phyloP scores from a whole-genome alignment of 2,797 vertebrate species.

The Spinus pinus region DNA sequence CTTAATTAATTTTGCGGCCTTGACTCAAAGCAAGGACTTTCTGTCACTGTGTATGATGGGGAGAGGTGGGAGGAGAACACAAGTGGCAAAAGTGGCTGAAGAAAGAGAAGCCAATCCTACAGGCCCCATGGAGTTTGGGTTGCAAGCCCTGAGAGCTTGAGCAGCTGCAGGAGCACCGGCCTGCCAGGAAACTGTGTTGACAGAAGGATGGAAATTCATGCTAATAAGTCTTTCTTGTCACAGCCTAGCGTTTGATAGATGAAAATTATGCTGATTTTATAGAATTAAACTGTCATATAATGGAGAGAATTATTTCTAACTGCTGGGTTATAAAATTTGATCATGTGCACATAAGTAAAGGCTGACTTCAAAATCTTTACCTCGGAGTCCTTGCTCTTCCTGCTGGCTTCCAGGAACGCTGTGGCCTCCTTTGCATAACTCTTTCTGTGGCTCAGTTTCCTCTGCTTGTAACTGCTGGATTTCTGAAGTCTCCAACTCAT shows the following conservation, averaged over 20 bases:
- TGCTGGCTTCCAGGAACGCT: neutral
- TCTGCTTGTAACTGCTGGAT: neutral
- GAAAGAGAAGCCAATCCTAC: neutral
- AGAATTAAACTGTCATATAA: conserved; percentile 38
- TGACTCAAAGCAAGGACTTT: neutral
- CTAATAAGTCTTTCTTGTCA: neutral
- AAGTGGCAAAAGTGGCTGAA: neutral
- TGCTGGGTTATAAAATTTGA: neutral
- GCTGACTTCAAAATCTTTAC: neutral
- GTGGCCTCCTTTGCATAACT: neutral
- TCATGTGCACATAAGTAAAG: neutral
- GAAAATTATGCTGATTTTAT: conserved; percentile 4
- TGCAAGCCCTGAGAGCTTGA: neutral
- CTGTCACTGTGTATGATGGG: neutral
- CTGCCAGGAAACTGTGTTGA: neutral
- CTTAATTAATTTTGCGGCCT: neutral
- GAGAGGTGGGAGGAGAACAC: neutral
- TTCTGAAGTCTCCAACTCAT: neutral
- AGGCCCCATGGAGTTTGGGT: rapidly evolving
- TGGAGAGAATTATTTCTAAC: neutral
- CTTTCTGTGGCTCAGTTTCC: neutral
- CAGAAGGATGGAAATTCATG: conserved; percentile 12
- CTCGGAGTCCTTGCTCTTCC: neutral
- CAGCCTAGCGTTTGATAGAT: neutral
- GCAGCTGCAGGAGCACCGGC: neutral